phyloP scores from a whole-genome alignment of 2,797 vertebrate genomes.

The Myotis myotis region DNA sequence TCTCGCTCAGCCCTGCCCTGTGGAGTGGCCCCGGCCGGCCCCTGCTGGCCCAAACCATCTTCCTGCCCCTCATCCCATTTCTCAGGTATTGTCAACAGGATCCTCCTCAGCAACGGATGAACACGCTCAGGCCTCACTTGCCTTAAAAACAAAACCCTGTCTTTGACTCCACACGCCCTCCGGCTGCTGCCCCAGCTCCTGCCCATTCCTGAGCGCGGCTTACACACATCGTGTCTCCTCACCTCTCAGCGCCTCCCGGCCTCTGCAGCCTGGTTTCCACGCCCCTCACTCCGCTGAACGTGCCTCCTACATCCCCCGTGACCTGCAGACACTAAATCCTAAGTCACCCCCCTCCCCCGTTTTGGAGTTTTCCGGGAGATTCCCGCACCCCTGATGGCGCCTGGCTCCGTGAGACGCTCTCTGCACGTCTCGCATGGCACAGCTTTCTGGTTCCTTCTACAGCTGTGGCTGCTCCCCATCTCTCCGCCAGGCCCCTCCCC shows the following conservation, averaged over 20 bases:
- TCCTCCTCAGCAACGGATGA: neutral
- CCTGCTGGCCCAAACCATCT: neutral
- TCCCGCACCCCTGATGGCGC: accelerated
- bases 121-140: neutral
- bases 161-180: no score
- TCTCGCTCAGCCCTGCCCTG: neutral
- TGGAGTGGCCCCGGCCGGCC: neutral
- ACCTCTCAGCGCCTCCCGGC: neutral
- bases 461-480: neutral
- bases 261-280: neutral
- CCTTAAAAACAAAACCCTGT: neutral
- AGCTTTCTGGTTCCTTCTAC: neutral
- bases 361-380: neutral
- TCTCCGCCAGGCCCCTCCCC: no score
- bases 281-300: neutral
- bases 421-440: neutral
- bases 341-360: no score
- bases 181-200: neutral
- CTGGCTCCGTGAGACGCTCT: neutral
- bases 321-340: neutral
- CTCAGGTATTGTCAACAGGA: neutral
- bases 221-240: neutral
- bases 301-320: neutral
- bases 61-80: neutral
- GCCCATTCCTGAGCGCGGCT: neutral